A percentile compares a stretch with the other conserved stretches of the same genome.
Conservation (phyloP, 2,888 invertebrate genomes). For the Charanyca ferruginea region DNA sequence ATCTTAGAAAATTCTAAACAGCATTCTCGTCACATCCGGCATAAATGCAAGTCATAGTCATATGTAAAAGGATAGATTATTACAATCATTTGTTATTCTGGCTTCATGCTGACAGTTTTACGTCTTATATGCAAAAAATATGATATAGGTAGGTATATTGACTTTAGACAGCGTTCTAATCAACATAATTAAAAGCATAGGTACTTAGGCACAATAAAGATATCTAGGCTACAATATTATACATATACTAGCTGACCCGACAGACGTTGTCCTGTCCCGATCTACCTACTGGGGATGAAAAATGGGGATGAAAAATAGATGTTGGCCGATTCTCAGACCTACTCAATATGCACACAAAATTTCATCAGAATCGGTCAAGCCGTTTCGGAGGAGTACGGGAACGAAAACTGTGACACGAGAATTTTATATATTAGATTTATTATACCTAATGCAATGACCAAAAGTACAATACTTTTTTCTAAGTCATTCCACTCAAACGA, state of each 20-base stretch:
- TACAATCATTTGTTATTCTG: constrained; percentile 21
- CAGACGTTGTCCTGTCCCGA: too few relatives aligned
- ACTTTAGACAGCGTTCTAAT: constrained; percentile 2
- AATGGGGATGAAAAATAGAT: too few relatives aligned
- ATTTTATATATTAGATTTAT: too few relatives aligned
- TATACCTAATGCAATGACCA: constrained; percentile 7
- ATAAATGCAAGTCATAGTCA: constrained; percentile 43
- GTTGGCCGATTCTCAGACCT: too few relatives aligned
- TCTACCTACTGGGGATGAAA: too few relatives aligned
- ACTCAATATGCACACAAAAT: too few relatives aligned
- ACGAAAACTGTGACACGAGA: too few relatives aligned
- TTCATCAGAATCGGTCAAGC: too few relatives aligned
- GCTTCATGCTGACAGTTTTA: constrained; percentile 16
- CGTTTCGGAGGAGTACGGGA: too few relatives aligned
- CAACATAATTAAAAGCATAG: constrained; percentile 9
- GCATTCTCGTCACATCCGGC: constrained; percentile 46
- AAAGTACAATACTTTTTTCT: constrained; percentile 10
- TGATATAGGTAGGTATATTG: neutral
- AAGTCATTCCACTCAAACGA: constrained; percentile 16
- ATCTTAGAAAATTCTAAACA: constrained; percentile 33
- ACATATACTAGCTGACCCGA: too few relatives aligned
- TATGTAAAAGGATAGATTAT: constrained; percentile 38
- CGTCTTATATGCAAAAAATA: constrained; percentile 7
- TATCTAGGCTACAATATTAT: too few relatives aligned
- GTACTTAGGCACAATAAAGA: too few relatives aligned